Evolutionary conservation across 2,113 vertebrate genomes (phyloP).

Genomic region (Bubo bubo): DNA sequence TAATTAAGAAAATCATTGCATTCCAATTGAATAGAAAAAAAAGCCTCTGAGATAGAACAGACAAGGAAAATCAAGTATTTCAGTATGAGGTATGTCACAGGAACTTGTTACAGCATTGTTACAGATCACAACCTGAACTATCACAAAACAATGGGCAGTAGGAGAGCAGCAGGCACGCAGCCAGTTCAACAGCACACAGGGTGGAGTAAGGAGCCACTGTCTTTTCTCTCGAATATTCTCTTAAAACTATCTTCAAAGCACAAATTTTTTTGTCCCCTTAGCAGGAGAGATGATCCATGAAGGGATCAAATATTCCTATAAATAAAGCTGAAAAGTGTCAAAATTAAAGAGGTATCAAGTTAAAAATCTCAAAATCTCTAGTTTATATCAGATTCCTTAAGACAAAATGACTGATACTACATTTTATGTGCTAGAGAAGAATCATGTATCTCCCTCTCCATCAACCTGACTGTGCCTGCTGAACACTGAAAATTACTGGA

Average conservation of each 20-base stretch:
- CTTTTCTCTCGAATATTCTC: background rate
- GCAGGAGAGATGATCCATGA: background rate
- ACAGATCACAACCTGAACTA: slow-evolving; percentile 3
- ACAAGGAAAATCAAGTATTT: background rate
- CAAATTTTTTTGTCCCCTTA: accelerated
- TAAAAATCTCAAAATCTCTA: background rate
- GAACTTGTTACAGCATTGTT: background rate
- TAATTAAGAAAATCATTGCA: too few relatives aligned
- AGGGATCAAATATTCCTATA: background rate
- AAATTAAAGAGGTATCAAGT: background rate
- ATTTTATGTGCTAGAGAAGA: background rate
- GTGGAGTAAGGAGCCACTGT: background rate
- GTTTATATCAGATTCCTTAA: background rate
- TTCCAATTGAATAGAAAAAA: background rate
- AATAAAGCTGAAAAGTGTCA: background rate
- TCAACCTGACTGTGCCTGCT: background rate
- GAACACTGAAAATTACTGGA: background rate
- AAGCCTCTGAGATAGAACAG: background rate
- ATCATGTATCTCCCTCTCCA: background rate
- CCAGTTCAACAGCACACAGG: background rate
- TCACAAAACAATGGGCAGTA: background rate
- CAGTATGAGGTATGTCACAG: background rate
- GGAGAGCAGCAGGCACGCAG: background rate
- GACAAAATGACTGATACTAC: background rate
- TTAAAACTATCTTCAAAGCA: background rate